Percentiles rank a stretch among this genome's conserved stretches.
These are phyloP conservation scores for Dryobota labecula DNA, from an alignment of 2,888 invertebrate genomes.

Conservation along the genomic window DNA sequence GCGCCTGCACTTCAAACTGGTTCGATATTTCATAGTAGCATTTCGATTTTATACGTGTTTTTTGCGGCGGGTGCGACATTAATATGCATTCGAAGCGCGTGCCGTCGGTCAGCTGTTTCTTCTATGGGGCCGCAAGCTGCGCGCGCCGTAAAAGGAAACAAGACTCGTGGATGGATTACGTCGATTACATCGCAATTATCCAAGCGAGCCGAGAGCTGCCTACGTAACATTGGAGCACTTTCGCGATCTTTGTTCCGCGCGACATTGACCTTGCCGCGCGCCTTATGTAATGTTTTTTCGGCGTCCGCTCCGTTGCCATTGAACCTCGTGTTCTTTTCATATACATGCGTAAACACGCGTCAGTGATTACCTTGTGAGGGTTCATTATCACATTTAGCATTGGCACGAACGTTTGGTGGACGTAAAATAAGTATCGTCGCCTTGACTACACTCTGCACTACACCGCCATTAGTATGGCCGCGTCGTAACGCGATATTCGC, in stretches of 20 bases:
- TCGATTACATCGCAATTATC: constrained; percentile 89
- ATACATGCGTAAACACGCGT: constrained; percentile 76
- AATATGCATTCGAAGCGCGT: constrained; percentile 88
- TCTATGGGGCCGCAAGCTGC: constrained; percentile 88
- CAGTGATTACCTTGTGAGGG: constrained; percentile 70
- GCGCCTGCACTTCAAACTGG: constrained; percentile 82
- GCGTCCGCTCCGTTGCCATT: constrained; percentile 81
- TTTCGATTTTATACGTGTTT: constrained; percentile 85
- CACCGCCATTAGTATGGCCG: constrained; percentile 74
- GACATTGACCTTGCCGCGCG: constrained; percentile 86
- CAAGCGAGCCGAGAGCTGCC: constrained; percentile 77
- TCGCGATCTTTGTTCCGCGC: constrained; percentile 87
- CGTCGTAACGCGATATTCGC: constrained; percentile 79
- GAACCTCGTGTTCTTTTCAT: constrained; percentile 75
- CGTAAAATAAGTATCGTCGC: constrained; percentile 60
- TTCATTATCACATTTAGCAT: constrained; percentile 76
- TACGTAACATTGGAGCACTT: constrained; percentile 85
- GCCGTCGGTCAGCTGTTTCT: constrained; percentile 89
- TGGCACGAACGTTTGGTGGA: constrained; percentile 63
- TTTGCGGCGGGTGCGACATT: constrained; percentile 85
- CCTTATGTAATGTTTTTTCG: constrained; percentile 85
- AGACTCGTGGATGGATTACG: constrained; percentile 88
- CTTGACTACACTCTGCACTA: constrained; percentile 68
- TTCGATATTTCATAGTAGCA: constrained; percentile 83
- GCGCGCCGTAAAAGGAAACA: constrained; percentile 88